These are phyloP conservation scores for Gorsachius magnificus DNA, from an alignment of 2,797 vertebrate species.

Conservation along the genomic window DNA sequence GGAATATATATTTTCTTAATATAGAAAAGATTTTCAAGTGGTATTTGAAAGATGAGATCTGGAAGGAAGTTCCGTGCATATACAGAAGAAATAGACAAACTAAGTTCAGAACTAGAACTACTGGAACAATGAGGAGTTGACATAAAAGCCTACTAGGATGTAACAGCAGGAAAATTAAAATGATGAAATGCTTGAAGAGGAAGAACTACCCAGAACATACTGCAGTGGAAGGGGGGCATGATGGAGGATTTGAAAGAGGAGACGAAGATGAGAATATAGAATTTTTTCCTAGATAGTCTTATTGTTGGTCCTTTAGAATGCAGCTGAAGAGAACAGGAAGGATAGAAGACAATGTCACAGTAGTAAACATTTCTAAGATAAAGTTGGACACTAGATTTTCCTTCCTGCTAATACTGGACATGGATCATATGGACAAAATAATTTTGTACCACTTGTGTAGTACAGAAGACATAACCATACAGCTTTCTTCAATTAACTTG, in stretches of 20 bases:
- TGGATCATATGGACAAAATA: background rate
- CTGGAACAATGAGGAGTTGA: background rate
- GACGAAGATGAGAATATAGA: background rate
- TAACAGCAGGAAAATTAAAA: background rate
- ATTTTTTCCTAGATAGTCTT: background rate
- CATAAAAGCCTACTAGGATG: background rate
- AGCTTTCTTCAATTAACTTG: background rate
- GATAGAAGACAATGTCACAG: background rate
- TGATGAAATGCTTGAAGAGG: background rate
- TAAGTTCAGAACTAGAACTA: background rate
- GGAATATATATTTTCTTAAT: background rate
- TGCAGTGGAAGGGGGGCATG: background rate
- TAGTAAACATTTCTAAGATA: background rate
- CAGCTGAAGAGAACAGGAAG: background rate
- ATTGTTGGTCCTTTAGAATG: background rate
- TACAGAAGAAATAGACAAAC: background rate
- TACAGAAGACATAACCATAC: background rate
- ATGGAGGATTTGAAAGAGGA: background rate
- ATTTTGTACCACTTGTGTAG: background rate
- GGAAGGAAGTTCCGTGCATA: background rate
- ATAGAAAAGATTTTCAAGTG: background rate
- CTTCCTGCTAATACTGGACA: background rate
- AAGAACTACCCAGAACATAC: background rate
- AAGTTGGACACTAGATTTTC: background rate
- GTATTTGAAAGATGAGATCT: background rate